Evolutionary conservation across 2,113 vertebrate genomes (phyloP).

Genomic region (Phrynocephalus versicolor): DNA sequence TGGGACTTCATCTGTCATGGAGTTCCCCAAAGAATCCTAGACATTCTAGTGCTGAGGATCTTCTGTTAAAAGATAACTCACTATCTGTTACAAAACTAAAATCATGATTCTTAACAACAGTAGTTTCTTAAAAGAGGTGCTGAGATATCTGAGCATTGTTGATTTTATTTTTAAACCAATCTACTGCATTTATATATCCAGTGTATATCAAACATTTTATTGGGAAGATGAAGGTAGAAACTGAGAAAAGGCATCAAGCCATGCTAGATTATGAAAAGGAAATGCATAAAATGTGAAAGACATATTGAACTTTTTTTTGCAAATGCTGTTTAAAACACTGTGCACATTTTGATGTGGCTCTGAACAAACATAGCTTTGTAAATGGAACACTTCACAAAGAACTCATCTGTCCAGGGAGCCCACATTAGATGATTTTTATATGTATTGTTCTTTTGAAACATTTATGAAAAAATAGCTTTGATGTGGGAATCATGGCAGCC

Average conservation of each 20-base stretch:
- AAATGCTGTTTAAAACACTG: not conserved
- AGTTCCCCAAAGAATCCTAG: not conserved
- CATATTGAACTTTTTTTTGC: not conserved
- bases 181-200: too few species aligned
- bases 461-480: not conserved
- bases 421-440: not conserved
- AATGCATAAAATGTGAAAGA: not conserved
- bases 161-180: too few species aligned
- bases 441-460: not conserved
- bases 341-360: not conserved
- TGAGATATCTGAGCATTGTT: too few species aligned
- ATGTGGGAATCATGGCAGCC: not conserved
- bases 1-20: not conserved
- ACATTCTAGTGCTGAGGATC: not conserved
- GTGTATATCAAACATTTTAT: not conserved
- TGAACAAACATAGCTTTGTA: not conserved
- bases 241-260: not conserved
- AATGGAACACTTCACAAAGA: not conserved
- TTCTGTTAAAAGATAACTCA: not conserved
- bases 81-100: not conserved
- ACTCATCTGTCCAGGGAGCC: too few species aligned
- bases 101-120: not conserved
- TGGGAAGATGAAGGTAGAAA: not conserved
- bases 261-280: not conserved
- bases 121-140: too few species aligned